phyloP scores from a whole-genome alignment of 2,113 vertebrate genomes.

The Microcebus griseorufus region DNA sequence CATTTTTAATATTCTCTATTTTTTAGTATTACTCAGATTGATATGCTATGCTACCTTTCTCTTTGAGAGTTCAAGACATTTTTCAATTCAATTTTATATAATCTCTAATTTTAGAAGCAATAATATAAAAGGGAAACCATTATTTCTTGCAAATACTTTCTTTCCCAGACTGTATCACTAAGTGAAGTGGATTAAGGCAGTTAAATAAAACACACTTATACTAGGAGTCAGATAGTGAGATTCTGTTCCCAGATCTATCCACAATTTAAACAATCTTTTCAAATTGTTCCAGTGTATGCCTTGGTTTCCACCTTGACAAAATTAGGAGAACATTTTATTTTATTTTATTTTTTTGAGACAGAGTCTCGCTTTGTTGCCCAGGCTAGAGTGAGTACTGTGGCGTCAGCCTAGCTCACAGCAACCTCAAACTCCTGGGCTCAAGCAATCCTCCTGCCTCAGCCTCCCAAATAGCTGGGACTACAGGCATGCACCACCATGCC shows the following conservation, averaged over 20 bases:
- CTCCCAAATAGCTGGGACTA: no score
- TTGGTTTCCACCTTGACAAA: not conserved
- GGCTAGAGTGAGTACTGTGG: no score
- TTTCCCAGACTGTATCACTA: not conserved
- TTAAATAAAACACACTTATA: not conserved
- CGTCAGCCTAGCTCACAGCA: no score
- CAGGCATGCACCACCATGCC: no score
- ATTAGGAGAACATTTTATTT: not conserved
- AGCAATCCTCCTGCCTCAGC: no score
- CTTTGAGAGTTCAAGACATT: conserved; percentile 38
- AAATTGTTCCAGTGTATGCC: not conserved
- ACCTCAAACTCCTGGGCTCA: no score
- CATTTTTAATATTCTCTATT: conserved; percentile 29
- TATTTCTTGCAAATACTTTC: not conserved
- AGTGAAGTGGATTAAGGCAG: not conserved
- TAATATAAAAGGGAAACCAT: not conserved
- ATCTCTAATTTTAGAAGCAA: conserved; percentile 2
- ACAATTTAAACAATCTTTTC: not conserved
- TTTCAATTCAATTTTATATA: not conserved
- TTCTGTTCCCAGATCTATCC: not conserved
- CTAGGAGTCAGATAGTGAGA: not conserved
- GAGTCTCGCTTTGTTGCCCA: no score
- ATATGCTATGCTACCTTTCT: conserved; percentile 22
- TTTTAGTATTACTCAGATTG: conserved; percentile 1
- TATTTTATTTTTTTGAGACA: no score